Base-by-base conservation (phyloP, 2,113 vertebrate genomes). In the Stercorarius parasiticus region DNA sequence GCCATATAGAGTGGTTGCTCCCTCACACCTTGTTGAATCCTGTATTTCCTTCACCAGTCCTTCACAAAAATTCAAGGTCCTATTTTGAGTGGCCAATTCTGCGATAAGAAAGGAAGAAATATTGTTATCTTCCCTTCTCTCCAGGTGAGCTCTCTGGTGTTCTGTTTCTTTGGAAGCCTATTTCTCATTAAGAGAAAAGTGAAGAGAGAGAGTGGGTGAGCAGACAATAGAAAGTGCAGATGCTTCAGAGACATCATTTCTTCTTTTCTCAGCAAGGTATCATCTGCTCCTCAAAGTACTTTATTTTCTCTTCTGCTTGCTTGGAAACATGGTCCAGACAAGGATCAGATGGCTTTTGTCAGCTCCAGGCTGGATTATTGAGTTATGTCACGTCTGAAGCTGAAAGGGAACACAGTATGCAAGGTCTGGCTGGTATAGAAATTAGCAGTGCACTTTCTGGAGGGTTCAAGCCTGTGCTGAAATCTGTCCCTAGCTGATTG, bases 311-410 rank as follows among this genome's bases (percentile, higher is more conserved):
- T 77, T 83, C 82, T 82, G 26, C 71, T 91, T 95, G 84, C 86
- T 93, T 96, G 72, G 55, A 96, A 94, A 94, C 55, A 66, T 47
- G 77, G 65, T 87, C 69, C 81, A 95, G 69, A 89, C 89, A 94
- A 94, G 64, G 42, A 83, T 90, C 93, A 94, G 76, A 92, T 94
- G 90, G 20, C 88, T 94, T 96, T 78, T 86, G 66, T 96, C 89
- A 89, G 77, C 52, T 93, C 65, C 81, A 67, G 61, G 83, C 64
- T 34, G 81, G 81, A 84, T 96, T 91, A 93, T 55, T 95, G 95
- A 93, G 82, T 82, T 88, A 27, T 92, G 74, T 93, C 91, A 90
- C 0, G 0, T 77, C 72, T 86, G 86, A 96, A 94, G 67, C 45
- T 81, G 77, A 91, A 95, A 55, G 69, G 81, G 93, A 93, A 91